These are phyloP conservation scores for Rhinatrema bivittatum DNA, from an alignment of 2,797 vertebrate species.

Conservation along the genomic window DNA sequence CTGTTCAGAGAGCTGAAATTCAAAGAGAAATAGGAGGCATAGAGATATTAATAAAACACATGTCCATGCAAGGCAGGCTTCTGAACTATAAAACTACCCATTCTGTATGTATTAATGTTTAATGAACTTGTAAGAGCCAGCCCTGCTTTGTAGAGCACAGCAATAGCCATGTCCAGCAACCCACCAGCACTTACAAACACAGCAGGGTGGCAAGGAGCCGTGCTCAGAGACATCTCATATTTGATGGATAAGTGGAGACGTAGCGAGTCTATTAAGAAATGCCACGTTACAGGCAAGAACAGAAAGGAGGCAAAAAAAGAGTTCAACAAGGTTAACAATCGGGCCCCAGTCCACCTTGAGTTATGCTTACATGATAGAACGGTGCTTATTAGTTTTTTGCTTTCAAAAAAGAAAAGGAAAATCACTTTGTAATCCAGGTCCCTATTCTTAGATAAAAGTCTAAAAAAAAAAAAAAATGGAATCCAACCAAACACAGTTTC, in stretches of 20 bases:
- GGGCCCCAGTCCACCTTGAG: neutral
- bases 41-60: slow-evolving; percentile 62
- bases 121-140: slow-evolving; percentile 67
- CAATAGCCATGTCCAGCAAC: slow-evolving; percentile 43
- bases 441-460: neutral
- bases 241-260: slow-evolving; percentile 18
- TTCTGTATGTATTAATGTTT: slow-evolving; percentile 73
- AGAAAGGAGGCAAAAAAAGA: slow-evolving; percentile 1
- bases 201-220: slow-evolving; percentile 35
- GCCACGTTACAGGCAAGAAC: neutral
- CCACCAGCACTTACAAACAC: slow-evolving; percentile 46
- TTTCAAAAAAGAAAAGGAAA: too few species aligned
- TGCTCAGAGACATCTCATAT: slow-evolving; percentile 24
- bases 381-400: slow-evolving; percentile 5
- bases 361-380: neutral
- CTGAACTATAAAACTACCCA: slow-evolving; percentile 55
- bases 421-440: slow-evolving; percentile 1
- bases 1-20: slow-evolving; percentile 37
- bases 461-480: too few species aligned
- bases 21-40: slow-evolving; percentile 38
- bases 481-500: too few species aligned
- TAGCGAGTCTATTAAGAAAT: slow-evolving; percentile 13
- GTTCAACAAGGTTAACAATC: slow-evolving; percentile 8
- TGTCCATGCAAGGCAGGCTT: slow-evolving; percentile 57
- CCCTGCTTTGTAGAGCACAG: slow-evolving; percentile 42